phyloP scores from a whole-genome alignment of 1,140 invertebrate species.

The Meloidogyne chitwoodi region DNA sequence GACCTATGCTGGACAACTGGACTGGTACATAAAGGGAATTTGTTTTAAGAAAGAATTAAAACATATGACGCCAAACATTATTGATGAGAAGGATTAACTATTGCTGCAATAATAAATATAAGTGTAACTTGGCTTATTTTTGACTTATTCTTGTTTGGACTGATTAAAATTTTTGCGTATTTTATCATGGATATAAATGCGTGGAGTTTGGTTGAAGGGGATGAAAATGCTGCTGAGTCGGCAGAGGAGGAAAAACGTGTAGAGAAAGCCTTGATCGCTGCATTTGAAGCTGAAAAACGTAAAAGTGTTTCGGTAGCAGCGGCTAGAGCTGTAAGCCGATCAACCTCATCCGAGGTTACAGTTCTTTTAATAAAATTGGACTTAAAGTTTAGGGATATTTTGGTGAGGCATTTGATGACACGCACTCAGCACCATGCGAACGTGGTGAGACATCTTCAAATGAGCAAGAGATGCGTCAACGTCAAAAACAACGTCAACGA shows the following conservation, averaged over 20 bases:
- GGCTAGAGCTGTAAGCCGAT: not conserved
- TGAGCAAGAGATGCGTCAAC: not conserved
- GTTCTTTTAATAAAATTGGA: not conserved
- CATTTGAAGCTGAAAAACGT: constrained; percentile 16
- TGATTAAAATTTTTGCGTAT: not conserved
- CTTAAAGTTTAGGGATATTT: not conserved
- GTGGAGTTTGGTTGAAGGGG: constrained; percentile 50
- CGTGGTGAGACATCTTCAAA: constrained; percentile 19
- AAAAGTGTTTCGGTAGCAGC: constrained; percentile 12
- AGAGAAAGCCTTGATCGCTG: constrained; percentile 2
- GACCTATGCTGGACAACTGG: not conserved
- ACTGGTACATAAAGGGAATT: too few species aligned
- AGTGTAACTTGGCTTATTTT: not conserved
- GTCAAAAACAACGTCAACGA: not conserved
- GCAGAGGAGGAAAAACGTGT: not conserved
- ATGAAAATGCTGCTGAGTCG: constrained; percentile 19
- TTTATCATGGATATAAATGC: constrained; percentile 41
- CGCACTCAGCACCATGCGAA: constrained; percentile 9
- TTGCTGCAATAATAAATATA: not conserved
- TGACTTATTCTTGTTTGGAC: not conserved
- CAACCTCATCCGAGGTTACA: not conserved
- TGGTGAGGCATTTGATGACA: constrained; percentile 16
- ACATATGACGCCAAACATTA: not conserved
- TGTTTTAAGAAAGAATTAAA: not conserved
- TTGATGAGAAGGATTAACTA: too few species aligned